phyloP scores from a whole-genome alignment of 1,140 invertebrate genomes.

The Drosophila rhopaloa region DNA sequence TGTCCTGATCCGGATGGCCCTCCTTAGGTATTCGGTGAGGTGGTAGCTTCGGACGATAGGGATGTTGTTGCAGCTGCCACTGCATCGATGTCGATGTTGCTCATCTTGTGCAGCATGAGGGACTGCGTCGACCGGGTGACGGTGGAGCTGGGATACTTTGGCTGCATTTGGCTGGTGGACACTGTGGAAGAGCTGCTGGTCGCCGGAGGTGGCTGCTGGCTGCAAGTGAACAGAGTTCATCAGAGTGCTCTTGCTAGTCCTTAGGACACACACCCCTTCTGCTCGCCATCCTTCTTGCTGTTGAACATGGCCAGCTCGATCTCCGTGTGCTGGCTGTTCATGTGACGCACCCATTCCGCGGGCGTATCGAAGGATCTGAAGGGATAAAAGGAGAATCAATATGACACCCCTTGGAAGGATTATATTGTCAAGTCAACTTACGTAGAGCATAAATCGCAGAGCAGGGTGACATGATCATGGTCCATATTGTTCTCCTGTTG shows the following conservation, averaged over 20 bases:
- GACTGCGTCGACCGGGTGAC: slow-evolving; percentile 11
- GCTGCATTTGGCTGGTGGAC: slow-evolving; percentile 52
- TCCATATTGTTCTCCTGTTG: slow-evolving; percentile 82
- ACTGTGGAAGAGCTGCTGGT: slow-evolving; percentile 55
- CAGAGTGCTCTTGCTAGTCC: slow-evolving; percentile 35
- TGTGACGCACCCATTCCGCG: slow-evolving; percentile 93
- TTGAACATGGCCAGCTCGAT: slow-evolving; percentile 92
- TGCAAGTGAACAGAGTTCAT: slow-evolving; percentile 73
- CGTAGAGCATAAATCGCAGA: slow-evolving; percentile 92
- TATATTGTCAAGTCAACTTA: slow-evolving; percentile 73
- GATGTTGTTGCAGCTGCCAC: slow-evolving; percentile 12
- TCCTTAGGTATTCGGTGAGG: slow-evolving; percentile 19
- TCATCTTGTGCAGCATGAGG: slow-evolving; percentile 15
- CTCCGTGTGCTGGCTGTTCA: slow-evolving; percentile 92
- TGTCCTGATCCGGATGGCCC: not conserved
- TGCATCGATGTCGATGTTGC: slow-evolving; percentile 8
- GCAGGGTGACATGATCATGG: slow-evolving; percentile 81
- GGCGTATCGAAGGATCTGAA: slow-evolving; percentile 89
- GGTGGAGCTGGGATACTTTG: slow-evolving; percentile 47
- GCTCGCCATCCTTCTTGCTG: slow-evolving; percentile 85
- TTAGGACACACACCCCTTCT: slow-evolving; percentile 78
- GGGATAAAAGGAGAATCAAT: not conserved
- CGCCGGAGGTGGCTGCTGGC: slow-evolving; percentile 34
- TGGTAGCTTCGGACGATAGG: slow-evolving; percentile 10
- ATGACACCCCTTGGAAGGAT: too few relatives aligned